Evolutionary conservation across 2,797 vertebrate genomes (phyloP).

Genomic region (Megaceryle alcyon): DNA sequence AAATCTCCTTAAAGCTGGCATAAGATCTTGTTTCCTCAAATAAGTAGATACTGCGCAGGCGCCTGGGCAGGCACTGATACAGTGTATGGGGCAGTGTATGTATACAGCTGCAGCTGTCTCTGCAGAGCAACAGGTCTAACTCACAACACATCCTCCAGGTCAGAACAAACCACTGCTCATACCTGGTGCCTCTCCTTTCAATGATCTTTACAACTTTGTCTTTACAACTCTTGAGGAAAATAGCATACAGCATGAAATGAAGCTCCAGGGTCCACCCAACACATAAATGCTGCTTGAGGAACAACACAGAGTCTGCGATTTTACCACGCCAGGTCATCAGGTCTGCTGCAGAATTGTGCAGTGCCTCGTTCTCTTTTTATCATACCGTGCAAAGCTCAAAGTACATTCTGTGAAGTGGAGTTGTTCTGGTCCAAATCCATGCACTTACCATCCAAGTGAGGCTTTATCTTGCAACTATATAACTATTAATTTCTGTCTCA

Average conservation of each 20-base stretch:
- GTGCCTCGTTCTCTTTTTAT: not conserved
- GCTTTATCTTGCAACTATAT: not conserved
- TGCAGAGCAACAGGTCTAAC: not conserved
- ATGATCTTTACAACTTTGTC: not conserved
- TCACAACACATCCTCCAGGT: accelerated
- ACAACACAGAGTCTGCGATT: not conserved
- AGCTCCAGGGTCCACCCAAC: not conserved
- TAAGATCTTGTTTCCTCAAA: not conserved
- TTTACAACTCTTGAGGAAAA: not conserved
- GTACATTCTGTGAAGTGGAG: not conserved
- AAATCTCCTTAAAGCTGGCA: not conserved
- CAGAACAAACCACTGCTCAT: accelerated
- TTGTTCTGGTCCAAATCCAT: not conserved
- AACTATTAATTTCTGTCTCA: not conserved
- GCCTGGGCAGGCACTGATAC: not conserved
- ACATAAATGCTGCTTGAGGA: not conserved
- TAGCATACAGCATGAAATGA: not conserved
- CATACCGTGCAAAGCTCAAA: not conserved
- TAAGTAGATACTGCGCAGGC: not conserved
- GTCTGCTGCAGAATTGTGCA: not conserved
- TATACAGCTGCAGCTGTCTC: not conserved
- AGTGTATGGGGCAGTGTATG: not conserved
- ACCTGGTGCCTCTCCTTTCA: not conserved
- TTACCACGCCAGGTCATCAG: not conserved
- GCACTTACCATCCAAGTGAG: not conserved